Base-by-base conservation (phyloP, 1,140 invertebrate species). In the Phenacoccus solenopsis region DNA sequence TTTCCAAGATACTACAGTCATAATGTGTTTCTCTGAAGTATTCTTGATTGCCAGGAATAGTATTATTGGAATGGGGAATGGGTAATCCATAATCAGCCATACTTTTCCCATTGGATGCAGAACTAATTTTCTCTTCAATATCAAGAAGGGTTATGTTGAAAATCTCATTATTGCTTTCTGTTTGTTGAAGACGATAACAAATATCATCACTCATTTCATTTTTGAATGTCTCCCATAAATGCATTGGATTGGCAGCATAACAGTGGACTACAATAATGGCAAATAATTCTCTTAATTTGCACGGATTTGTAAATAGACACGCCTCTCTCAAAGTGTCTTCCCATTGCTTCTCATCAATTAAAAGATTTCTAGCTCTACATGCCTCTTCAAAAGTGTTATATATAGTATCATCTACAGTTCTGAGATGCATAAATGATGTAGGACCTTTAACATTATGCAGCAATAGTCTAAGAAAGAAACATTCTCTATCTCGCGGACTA, bases 361-460 rank as follows among this genome's bases (percentile, higher is more conserved):
- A 56, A 5, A 80, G 70, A 30, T 74, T 73, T 21, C 74, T 24
- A 32, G 71, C 72, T 70, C 69, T 73, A 27, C 75, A 78, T 49
- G 79, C 76, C 30, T 71, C 73, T 73, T 77, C 70, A 71, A 74
- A 79, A 56, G 78, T 78, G 7, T 56, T 13, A 74, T 74, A 74
- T 38, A 72, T 59, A 9, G 70, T 32, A 32, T 72, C 75, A 69
- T 80, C 64, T 38, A 79, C 73, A 49, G 73, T 80, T 75, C 73
- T 75, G 28, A 82, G 72, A 73, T 74, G 71, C 69, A 73, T 72
- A 76, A 78, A 82, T 69, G 71, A 76, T 59, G 69, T 79, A 27
- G 80, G 78, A 35, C 80, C 79, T 74, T 69, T 75, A 73, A 82
- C 72, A 72, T 78, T 70, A 74, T 76, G 69, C 74, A 82, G 76